Conservation (phyloP, 2,888 invertebrate species). For the Mythimna vitellina region DNA sequence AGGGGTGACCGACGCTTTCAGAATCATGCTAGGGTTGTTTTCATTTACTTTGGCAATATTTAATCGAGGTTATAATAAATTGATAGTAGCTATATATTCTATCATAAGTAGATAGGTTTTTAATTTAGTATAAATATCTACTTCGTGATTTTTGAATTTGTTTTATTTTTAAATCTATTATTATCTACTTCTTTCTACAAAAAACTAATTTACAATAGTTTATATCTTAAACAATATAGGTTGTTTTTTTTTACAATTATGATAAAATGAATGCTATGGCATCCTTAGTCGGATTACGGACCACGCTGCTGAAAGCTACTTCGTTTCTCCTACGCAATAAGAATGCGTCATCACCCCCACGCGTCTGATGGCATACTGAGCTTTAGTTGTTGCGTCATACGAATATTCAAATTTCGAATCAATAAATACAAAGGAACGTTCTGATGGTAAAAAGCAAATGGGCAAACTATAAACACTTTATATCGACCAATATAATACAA, state of each 20-base stretch:
- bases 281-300: conserved; percentile 50
- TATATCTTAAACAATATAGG: no score
- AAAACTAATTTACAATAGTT: no score
- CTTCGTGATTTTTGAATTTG: no score
- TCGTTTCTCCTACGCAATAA: conserved; percentile 37
- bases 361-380: conserved; percentile 27
- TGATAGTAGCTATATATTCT: no score
- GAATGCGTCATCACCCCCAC: conserved; percentile 43
- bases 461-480: conserved; percentile 18
- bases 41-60: neutral
- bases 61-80: neutral
- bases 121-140: no score
- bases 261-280: conserved; percentile 11
- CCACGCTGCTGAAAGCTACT: conserved; percentile 37
- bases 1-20: conserved; percentile 17
- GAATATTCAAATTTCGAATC: conserved; percentile 50
- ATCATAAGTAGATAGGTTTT: neutral
- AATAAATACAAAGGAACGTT: conserved; percentile 8
- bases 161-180: no score
- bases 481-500: conserved; percentile 20
- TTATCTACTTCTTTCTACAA: no score
- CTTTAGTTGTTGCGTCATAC: conserved; percentile 44
- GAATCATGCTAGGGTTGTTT: neutral
- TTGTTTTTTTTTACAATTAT: neutral
- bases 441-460: conserved; percentile 19